Conservation (phyloP, 2,888 invertebrate genomes). For the Aromia moschata region DNA sequence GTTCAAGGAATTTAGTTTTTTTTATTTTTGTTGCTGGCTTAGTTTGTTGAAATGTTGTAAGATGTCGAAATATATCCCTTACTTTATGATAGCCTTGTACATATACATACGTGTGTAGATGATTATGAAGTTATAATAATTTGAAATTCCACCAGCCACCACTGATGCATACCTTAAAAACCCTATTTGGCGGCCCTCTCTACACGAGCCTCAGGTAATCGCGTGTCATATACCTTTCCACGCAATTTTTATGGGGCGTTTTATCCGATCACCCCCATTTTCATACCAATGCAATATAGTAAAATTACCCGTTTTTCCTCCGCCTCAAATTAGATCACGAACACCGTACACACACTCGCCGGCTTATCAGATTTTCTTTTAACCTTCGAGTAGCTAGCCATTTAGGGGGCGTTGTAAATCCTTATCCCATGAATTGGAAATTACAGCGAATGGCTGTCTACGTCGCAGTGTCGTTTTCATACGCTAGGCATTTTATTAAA, state of each 20-base stretch:
- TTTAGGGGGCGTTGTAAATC: slow-evolving; percentile 40
- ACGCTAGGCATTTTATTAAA: background rate
- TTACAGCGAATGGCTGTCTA: background rate
- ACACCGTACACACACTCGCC: slow-evolving; percentile 46
- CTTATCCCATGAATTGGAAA: slow-evolving; percentile 20
- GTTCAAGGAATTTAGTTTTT: no score
- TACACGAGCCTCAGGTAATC: no score
- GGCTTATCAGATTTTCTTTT: slow-evolving; percentile 33
- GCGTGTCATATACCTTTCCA: no score
- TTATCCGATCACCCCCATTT: slow-evolving; percentile 1
- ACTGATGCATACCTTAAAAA: no score
- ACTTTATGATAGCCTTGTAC: no score
- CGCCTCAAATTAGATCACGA: slow-evolving; percentile 49
- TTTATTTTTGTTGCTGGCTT: no score
- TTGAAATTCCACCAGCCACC: no score
- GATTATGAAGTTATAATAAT: no score
- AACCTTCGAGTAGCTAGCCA: slow-evolving; percentile 26
- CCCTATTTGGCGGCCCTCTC: no score
- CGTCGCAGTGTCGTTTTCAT: background rate
- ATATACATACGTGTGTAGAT: no score
- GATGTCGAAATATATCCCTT: no score
- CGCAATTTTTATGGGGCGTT: background rate
- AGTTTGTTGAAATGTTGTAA: no score
- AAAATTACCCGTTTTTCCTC: slow-evolving; percentile 44
- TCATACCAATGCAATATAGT: slow-evolving; percentile 30